Evolutionary conservation across 2,888 invertebrate genomes (phyloP), one percentile per base, ranked within the genome.

Genomic region (Brassicogethes aeneus): DNA sequence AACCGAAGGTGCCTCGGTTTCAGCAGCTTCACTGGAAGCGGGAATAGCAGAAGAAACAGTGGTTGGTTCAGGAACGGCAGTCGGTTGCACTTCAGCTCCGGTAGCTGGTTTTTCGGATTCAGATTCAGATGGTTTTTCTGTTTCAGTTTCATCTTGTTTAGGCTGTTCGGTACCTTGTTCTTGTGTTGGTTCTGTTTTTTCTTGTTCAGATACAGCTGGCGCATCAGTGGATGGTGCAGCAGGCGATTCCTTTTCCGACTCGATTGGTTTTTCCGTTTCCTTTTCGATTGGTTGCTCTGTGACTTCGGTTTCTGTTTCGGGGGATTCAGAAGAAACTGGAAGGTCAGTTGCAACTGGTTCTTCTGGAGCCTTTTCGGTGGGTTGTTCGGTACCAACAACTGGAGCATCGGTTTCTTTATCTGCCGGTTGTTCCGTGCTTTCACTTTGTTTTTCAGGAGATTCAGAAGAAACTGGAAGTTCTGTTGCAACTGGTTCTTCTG

Each of bases 381-480:
- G 68, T 55, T 73, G 72, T 53, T 70, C 73, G 41, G 72, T 72
- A 15, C n/a, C n/a, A n/a, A n/a, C n/a, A n/a, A n/a, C n/a, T 14
- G 13, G 36, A 10, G 34, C 17, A n/a, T 33, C 38, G 1, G 34
- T 34, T 34, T 16, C 15, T 40, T 17, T 2, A 8, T 14, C 39
- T 7, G n/a, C 39, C 10, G 36, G 8, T 12, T n/a, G 5, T 35
- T 40, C 37, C 16, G 40, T 34, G 42, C 17, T 40, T 10, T 48
- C 37, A 14, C 39, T 14, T n/a, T n/a, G n/a, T 29, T 35, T 13
- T 40, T 32, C n/a, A n/a, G n/a, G n/a, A n/a, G n/a, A n/a, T n/a
- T n/a, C n/a, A n/a, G n/a, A n/a, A n/a, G n/a, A n/a, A n/a, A n/a
- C n/a, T n/a, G 2, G 36, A n/a, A 12, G 5, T n/a, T n/a, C n/a